Evolutionary conservation across 2,888 invertebrate genomes (phyloP), one percentile per base, ranked within the genome.

Genomic region (Brenthis ino): DNA sequence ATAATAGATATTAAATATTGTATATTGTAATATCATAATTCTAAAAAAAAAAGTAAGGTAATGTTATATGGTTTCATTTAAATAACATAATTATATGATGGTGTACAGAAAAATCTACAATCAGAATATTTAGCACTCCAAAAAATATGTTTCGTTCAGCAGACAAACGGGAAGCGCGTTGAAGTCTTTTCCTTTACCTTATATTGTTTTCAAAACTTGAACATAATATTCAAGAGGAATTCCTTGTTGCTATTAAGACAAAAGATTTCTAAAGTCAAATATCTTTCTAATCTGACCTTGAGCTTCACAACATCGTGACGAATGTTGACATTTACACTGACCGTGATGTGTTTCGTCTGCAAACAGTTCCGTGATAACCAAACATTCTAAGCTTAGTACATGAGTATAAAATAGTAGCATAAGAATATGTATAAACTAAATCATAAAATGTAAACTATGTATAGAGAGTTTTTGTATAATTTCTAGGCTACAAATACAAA

Each of bases 291-390:
- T 48, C 43, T 64, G 68, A 47, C 64, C 64, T 68, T 64, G 64
- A 64, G 53, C 47, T 56, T 16, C n/a, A 67, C 37, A 69, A 55
- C 48, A 55, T 64, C 66, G 69, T 69, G 67, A 66, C 57, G 54
- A 55, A 57, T 63, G 51, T 63, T 67, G 67, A 70, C 67, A 64
- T 70, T 70, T 57, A 61, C 53, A 54, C 50, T 64, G 64, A 64
- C 57, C 57, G 56, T 37, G 58, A 64, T 67, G 57, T 63, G 57
- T 55, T 48, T 47, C 54, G 48, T 61, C 20, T 43, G 53, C 20
- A 20, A 65, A 14, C 53, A 66, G 53, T 63, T 69, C 66, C 69
- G 54, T 54, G 57, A 67, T 54, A 28, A 33, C 48, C 47, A 67
- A 55, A 43, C 28, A 54, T 37, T 53, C 14, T 51, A 54, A 20